phyloP scores from a whole-genome alignment of 1,140 invertebrate genomes.

The Aphelenchoides fujianensis region DNA sequence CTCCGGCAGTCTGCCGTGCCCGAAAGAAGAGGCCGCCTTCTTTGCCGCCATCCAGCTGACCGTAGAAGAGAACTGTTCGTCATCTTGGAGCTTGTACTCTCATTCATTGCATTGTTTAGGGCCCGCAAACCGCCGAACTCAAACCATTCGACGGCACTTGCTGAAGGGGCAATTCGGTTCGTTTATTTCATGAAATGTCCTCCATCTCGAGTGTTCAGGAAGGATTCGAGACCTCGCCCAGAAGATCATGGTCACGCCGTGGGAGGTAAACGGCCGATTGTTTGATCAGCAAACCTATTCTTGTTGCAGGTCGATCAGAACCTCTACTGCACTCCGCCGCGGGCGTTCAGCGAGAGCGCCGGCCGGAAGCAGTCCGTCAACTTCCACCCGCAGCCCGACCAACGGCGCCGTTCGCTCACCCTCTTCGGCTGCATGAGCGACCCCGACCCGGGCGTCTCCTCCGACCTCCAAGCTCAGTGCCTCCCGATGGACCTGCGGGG shows the following conservation, averaged over 20 bases:
- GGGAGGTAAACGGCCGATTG: no score
- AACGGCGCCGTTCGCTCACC: constrained; percentile 46
- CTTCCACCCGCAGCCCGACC: constrained; percentile 21
- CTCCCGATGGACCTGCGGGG: constrained; percentile 57
- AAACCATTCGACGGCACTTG: constrained; percentile 59
- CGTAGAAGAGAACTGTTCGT: constrained; percentile 69
- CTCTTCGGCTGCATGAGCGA: constrained; percentile 58
- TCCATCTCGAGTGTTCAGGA: no score
- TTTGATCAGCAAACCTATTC: no score
- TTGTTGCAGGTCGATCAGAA: constrained; percentile 59
- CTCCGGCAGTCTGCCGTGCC: constrained; percentile 70
- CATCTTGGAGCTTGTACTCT: not conserved
- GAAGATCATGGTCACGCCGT: constrained; percentile 63
- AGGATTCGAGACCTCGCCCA: constrained; percentile 59
- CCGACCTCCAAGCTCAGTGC: constrained; percentile 58
- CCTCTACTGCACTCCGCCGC: constrained; percentile 55
- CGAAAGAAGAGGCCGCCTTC: constrained; percentile 71
- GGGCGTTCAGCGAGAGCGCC: constrained; percentile 35
- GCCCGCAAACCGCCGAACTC: constrained; percentile 64
- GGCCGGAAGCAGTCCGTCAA: constrained; percentile 26
- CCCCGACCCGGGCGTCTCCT: constrained; percentile 53
- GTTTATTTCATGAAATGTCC: no score
- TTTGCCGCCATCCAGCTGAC: constrained; percentile 72
- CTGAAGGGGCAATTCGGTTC: constrained; percentile 62
- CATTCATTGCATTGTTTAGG: not conserved